Evolutionary conservation across 2,113 vertebrate genomes (phyloP).

Genomic region (Greenwoodochromis staneri): DNA sequence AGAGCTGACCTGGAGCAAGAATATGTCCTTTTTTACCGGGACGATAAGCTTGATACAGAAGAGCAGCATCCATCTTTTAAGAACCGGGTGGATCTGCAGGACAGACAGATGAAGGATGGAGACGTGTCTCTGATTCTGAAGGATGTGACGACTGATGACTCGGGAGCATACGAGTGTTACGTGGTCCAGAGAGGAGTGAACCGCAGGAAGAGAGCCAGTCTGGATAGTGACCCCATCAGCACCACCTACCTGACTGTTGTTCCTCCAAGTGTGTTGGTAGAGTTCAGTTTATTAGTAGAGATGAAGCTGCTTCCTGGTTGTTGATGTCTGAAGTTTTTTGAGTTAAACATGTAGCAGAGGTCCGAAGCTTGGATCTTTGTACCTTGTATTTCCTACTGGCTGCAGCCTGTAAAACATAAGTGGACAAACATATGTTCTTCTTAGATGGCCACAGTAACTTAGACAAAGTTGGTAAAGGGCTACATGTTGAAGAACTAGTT

Average conservation of each 20-base stretch:
- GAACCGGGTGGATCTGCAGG: background rate
- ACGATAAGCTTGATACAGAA: background rate
- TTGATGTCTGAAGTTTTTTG: background rate
- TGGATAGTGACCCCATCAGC: background rate
- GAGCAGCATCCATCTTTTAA: rapidly evolving
- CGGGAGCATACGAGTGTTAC: background rate
- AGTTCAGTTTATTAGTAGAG: background rate
- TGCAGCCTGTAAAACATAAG: background rate
- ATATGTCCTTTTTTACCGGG: background rate
- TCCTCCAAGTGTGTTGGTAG: background rate
- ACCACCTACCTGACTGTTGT: background rate
- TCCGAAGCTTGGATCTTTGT: background rate
- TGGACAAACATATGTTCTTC: background rate
- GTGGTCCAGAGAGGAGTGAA: background rate
- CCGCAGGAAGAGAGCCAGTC: background rate
- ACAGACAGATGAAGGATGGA: background rate
- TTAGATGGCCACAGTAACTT: background rate
- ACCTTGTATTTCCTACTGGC: background rate
- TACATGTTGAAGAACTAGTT: background rate
- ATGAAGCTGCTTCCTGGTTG: background rate
- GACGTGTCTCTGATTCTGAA: rapidly evolving
- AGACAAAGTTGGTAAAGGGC: background rate
- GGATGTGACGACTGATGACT: rapidly evolving
- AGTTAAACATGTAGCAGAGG: background rate
- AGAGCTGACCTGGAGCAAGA: background rate